Evolutionary conservation across 2,888 invertebrate species (phyloP), one percentile per base, ranked within the genome.

Genomic region (Drosophila paucipuncta): DNA sequence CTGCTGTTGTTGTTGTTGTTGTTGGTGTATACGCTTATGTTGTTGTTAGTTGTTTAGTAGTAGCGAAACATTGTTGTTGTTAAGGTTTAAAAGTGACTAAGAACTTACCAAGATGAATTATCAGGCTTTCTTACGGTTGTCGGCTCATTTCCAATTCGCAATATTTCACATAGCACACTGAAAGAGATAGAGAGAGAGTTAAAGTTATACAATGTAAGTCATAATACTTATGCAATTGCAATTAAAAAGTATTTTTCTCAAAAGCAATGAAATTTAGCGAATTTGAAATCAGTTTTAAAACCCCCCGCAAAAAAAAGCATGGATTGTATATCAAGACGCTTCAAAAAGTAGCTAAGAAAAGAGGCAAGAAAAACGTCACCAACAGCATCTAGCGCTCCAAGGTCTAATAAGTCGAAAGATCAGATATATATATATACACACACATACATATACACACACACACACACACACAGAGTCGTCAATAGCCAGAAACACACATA

Each of bases 1-100:
- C 41, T 58, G 69, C 60, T 65, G 73, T 54, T 73, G 60, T 37
- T 58, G 67, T 63, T 70, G 50, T 62, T 85, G 78, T 71, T 82
- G 67, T 53, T 76, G 81, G 65, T 80, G 90, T 80, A 75, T 88
- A 88, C 89, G 90, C 84, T 88, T 85, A 89, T 75, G 83, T 90
- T 90, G 90, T 91, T 90, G 88, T 89, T 90, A 90, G 87, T 90
- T 89, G 89, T 91, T 90, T 90, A 91, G 89, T 84, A 88, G 88
- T 89, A 90, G 91, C 89, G 82, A 86, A 78, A 82, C 85, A 82
- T 91, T 85, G 83, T 89, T 91, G 87, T 87, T 91, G 82, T 89
- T 86, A 87, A 81, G 83, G 87, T 76, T 78, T 83, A 83, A 79
- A 79, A 82, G 73, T 84, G 82, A 89, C 78, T 78, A 71, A 71